Evolutionary conservation across 1,140 invertebrate species (phyloP).

Genomic region (Drosophila asahinai): DNA sequence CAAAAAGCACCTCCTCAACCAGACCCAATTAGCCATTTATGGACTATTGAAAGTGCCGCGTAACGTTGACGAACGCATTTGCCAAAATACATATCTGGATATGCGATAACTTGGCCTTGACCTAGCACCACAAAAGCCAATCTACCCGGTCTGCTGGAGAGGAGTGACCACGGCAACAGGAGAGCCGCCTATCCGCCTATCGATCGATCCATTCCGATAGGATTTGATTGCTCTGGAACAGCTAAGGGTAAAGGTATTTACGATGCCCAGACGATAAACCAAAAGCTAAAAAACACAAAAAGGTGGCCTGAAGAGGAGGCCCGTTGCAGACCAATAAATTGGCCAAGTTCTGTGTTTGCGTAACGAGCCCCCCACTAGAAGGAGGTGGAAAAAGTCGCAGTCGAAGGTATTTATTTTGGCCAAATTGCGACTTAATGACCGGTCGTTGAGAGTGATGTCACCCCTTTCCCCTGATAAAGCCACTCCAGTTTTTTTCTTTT

Average conservation of each 20-base stretch:
- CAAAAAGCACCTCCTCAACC: not conserved
- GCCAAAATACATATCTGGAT: conserved; percentile 28
- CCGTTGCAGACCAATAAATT: conserved; percentile 44
- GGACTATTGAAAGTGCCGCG: not conserved
- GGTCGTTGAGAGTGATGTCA: conserved; percentile 75
- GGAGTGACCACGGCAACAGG: conserved; percentile 42
- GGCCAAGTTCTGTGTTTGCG: conserved; percentile 15
- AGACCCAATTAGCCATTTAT: conserved; percentile 4
- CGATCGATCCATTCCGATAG: conserved; percentile 1
- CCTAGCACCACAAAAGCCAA: conserved; percentile 61
- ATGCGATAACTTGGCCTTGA: conserved; percentile 64
- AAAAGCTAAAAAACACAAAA: not conserved
- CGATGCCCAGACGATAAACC: conserved; percentile 28
- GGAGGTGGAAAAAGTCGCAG: conserved; percentile 8
- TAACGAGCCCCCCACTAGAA: conserved; percentile 32
- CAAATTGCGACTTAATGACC: conserved; percentile 72
- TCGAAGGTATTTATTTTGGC: conserved; percentile 69
- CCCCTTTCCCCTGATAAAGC: conserved; percentile 44
- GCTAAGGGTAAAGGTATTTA: conserved; percentile 42
- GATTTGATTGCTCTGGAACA: conserved; percentile 7
- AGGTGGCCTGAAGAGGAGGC: conserved; percentile 19
- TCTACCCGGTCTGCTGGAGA: not conserved
- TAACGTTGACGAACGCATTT: conserved; percentile 56
- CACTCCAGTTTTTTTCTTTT: conserved; percentile 1
- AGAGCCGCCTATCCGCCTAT: conserved; percentile 2